These are phyloP conservation scores for Microtus ochrogaster DNA, from an alignment of 2,113 vertebrate species.

Conservation along the genomic window DNA sequence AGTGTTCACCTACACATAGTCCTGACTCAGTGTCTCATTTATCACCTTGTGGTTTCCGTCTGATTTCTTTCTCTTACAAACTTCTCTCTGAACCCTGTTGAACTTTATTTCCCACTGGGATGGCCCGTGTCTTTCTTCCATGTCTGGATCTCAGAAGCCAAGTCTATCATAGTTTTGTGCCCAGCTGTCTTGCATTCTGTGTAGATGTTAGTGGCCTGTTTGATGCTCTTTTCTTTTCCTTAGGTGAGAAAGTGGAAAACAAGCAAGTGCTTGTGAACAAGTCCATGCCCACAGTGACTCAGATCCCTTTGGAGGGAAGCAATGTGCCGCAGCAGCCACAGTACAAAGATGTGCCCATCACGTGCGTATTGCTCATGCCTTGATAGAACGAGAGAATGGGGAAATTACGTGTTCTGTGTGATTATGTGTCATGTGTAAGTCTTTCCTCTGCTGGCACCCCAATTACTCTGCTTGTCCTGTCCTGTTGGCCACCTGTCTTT, in stretches of 20 bases:
- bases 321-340: slow-evolving; percentile 94
- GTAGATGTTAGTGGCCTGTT: not conserved
- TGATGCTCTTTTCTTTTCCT: not conserved
- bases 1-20: not conserved
- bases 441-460: not conserved
- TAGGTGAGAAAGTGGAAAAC: slow-evolving; percentile 98
- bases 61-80: not conserved
- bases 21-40: not conserved
- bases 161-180: not conserved
- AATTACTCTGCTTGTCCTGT: not conserved
- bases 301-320: slow-evolving; percentile 97
- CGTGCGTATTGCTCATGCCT: slow-evolving; percentile 86
- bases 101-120: not conserved
- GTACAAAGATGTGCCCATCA: slow-evolving; percentile 97
- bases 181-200: not conserved
- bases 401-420: not conserved
- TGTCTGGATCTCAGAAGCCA: not conserved
- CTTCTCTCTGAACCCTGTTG: not conserved
- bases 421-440: not conserved
- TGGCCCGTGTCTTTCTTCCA: not conserved
- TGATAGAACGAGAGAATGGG: slow-evolving; percentile 14
- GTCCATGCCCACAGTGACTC: slow-evolving; percentile 98
- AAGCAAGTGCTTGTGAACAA: slow-evolving; percentile 99
- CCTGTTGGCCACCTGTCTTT: not conserved
- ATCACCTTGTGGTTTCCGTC: not conserved